Evolutionary conservation across 1,140 invertebrate species (phyloP).

Genomic region (Acyrthosiphon pisum): DNA sequence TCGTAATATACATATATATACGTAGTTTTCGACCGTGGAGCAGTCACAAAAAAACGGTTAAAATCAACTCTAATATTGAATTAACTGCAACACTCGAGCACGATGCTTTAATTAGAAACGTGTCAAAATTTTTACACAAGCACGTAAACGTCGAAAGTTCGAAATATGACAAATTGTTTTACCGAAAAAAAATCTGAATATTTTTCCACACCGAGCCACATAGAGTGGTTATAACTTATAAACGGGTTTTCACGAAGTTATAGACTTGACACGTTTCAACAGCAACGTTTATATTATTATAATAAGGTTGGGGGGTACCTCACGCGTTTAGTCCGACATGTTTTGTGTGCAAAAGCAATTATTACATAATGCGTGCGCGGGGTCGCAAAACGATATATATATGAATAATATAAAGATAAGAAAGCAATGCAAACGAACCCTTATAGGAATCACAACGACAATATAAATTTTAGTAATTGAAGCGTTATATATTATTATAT

Average conservation of each 20-base stretch:
- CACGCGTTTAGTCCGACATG: not conserved
- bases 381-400: not conserved
- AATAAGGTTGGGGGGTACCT: not conserved
- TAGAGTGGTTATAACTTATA: not conserved
- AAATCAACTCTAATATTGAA: not conserved
- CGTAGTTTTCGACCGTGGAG: fast-evolving
- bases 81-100: not conserved
- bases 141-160: no score
- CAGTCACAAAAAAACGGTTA: not conserved
- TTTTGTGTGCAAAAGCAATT: not conserved
- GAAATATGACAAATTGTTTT: not conserved
- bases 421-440: not conserved
- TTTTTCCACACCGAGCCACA: not conserved
- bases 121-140: no score
- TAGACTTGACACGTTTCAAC: not conserved
- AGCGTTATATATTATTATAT: not conserved
- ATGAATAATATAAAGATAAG: no score
- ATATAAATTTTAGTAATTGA: not conserved
- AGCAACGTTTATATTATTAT: not conserved
- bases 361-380: not conserved
- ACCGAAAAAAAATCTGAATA: not conserved
- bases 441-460: constrained; percentile 2
- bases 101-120: not conserved
- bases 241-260: not conserved
- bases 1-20: not conserved